Evolutionary conservation across 2,113 vertebrate species (phyloP), one percentile per base, ranked within the genome.

Genomic region (Chaetura pelagica): DNA sequence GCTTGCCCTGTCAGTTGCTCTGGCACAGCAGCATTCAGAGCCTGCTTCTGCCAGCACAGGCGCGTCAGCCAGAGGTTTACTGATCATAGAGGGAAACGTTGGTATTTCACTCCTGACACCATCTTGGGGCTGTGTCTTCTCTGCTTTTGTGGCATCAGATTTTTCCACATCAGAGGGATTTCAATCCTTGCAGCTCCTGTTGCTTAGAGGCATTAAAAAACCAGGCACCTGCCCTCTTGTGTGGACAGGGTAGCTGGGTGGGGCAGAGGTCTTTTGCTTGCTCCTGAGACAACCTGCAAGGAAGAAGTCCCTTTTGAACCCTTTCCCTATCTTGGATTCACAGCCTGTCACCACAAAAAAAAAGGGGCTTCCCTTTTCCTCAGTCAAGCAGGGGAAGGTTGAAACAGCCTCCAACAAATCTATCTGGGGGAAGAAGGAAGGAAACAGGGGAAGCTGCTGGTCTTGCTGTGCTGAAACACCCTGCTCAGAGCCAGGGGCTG

Each of bases 1-100:
- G 76, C 95, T 86, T 89, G 38, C 80, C 93, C 80, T 94, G 96
- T 92, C 87, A 90, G 90, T 96, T 95, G 86, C 93, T 94, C 78
- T 81, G 88, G 89, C 93, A 84, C 57, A 26, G 82, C 58, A 62
- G 95, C 87, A 66, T 96, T 96, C 89, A 93, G 93, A 97, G 86
- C 62, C 73, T 72, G 59, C 85, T 91, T 93, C 84, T 95, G 89
- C 96, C 94, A 94, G 59, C 32, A 74, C 44, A n/a, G 82, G 66
- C 92, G 69, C 46, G 46, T 94, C 93, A 96, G 86, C 84, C 64
- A 52, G 76, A 83, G 84, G 84, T 83, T 97, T 97, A 91, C 93
- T 97, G 92, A 78, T 90, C 89, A 64, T 40, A 59, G 82, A 92
- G 91, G 88, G 90, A 91, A 95, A 91, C 35, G 80, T 1, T 94